These are phyloP conservation scores for Macaria liturata DNA, from an alignment of 2,888 invertebrate genomes.

Conservation along the genomic window DNA sequence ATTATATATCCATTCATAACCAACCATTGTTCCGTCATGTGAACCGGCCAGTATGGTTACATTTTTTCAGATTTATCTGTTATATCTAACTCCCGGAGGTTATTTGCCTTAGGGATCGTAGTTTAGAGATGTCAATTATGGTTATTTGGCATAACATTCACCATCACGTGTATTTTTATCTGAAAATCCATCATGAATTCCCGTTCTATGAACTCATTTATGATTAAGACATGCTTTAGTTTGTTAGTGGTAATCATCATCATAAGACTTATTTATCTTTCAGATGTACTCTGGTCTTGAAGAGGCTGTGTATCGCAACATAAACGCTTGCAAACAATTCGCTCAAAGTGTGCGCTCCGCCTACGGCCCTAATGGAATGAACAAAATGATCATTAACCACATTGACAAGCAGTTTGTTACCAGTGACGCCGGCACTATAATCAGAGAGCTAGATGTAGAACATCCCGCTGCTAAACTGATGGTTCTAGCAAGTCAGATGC, in stretches of 20 bases:
- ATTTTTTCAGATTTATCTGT: constrained; percentile 17
- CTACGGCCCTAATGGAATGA: constrained; percentile 99
- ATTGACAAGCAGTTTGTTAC: constrained; percentile 99
- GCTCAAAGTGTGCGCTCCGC: constrained; percentile 96
- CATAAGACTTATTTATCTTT: constrained; percentile 36
- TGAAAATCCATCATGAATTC: too few species aligned
- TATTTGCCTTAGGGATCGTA: too few species aligned
- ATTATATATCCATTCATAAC: constrained; percentile 32
- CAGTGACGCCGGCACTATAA: constrained; percentile 99
- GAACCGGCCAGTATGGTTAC: constrained; percentile 36
- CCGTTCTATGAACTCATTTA: too few species aligned
- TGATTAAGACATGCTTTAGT: too few species aligned
- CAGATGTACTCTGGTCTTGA: constrained; percentile 94
- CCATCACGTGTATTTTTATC: too few species aligned
- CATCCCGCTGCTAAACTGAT: constrained; percentile 99
- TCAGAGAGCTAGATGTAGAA: constrained; percentile 97
- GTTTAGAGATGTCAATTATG: too few species aligned
- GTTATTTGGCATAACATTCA: neutral
- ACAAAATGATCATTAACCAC: constrained; percentile 99
- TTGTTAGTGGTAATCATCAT: too few species aligned
- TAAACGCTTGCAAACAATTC: constrained; percentile 97
- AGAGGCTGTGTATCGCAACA: constrained; percentile 98
- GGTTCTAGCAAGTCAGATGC: constrained; percentile 98
- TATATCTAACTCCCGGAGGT: neutral
- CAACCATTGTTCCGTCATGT: constrained; percentile 31